phyloP scores from a whole-genome alignment of 2,113 vertebrate genomes.

The Anarrhichthys ocellatus region DNA sequence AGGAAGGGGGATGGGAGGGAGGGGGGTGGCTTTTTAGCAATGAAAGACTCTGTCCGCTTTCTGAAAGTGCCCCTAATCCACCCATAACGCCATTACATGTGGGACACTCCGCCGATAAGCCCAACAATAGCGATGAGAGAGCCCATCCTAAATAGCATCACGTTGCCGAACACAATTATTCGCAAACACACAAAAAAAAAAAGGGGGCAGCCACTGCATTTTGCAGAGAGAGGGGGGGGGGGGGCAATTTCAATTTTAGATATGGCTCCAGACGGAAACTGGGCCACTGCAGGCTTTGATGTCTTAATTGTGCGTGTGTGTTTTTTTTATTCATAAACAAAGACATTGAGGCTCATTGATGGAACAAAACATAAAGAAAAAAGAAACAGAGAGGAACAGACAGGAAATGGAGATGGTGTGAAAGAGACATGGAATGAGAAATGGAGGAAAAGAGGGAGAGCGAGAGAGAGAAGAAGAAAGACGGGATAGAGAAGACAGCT shows the following conservation, averaged over 20 bases:
- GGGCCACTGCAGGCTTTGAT: constrained; percentile 81
- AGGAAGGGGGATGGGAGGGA: neutral
- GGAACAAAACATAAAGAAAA: constrained; percentile 48
- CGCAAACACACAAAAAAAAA: constrained; percentile 66
- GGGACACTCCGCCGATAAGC: constrained; percentile 67
- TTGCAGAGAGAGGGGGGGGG: constrained; percentile 21
- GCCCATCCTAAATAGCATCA: constrained; percentile 43
- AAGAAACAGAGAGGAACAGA: constrained; percentile 11
- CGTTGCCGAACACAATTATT: constrained; percentile 51
- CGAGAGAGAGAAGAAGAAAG: constrained; percentile 24
- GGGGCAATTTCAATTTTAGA: constrained; percentile 73
- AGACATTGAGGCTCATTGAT: constrained; percentile 69
- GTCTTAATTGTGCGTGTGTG: constrained; percentile 76
- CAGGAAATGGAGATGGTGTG: constrained; percentile 47
- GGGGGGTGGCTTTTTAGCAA: constrained; percentile 66
- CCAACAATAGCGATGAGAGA: constrained; percentile 51
- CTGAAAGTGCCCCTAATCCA: constrained; percentile 67
- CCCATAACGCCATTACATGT: constrained; percentile 64
- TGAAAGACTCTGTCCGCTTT: constrained; percentile 48
- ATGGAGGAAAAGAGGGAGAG: constrained; percentile 18
- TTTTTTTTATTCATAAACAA: constrained; percentile 45
- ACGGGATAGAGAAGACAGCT: constrained; percentile 26
- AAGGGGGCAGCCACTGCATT: constrained; percentile 42
- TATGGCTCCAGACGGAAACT: constrained; percentile 76
- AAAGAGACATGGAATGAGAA: constrained; percentile 51